Evolutionary conservation across 1,140 invertebrate species (phyloP).

Genomic region (Physella acuta): DNA sequence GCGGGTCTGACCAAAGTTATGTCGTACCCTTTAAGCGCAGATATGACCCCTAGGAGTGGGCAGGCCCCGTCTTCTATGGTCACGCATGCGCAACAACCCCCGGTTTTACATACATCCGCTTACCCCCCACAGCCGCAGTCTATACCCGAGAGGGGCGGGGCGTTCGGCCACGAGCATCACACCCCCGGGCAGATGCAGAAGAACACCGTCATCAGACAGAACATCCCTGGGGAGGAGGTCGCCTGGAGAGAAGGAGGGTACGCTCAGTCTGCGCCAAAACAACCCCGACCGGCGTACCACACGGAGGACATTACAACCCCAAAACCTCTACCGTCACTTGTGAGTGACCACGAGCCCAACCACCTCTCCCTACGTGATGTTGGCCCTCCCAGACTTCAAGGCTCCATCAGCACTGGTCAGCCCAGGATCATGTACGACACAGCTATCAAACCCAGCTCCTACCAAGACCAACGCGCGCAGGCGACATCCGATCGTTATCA

Average conservation of each 20-base stretch:
- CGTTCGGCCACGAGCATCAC: not conserved
- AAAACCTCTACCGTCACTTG: not conserved
- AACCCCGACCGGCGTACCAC: not conserved
- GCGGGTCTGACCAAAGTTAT: not conserved
- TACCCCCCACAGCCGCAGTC: not conserved
- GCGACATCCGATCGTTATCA: not conserved
- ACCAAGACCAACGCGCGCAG: not conserved
- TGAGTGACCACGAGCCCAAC: not conserved
- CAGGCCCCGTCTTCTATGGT: not conserved
- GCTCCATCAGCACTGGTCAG: constrained; percentile 23
- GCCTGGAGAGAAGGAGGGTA: not conserved
- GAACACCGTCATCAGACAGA: not conserved
- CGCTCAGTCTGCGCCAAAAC: not conserved
- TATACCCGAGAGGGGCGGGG: not conserved
- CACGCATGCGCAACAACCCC: not conserved
- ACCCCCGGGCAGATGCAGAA: not conserved
- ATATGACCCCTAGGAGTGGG: not conserved
- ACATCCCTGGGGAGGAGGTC: not conserved
- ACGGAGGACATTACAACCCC: not conserved
- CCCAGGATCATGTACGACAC: constrained; percentile 18
- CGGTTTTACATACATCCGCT: not conserved
- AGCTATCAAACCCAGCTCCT: not conserved
- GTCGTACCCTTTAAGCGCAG: not conserved
- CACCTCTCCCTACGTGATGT: not conserved
- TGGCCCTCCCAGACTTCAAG: constrained; percentile 5